A percentile compares a stretch with the other conserved stretches of the same genome.
phyloP scores from a whole-genome alignment of 2,113 vertebrate genomes.

The Heterotilapia buettikoferi region DNA sequence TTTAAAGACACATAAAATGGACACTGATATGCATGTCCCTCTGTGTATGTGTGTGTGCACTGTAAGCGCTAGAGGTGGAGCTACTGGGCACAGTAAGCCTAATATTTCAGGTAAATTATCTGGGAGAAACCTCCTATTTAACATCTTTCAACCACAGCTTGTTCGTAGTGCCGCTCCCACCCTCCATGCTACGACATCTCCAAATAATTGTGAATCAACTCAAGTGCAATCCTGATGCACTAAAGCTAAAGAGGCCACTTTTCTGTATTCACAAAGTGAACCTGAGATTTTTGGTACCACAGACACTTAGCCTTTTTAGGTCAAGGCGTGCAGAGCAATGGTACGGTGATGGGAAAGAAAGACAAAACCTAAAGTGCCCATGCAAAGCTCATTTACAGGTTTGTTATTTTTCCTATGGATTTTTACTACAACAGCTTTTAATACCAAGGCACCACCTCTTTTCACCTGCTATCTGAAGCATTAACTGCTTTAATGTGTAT shows the following conservation, averaged over 20 bases:
- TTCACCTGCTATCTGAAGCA: not conserved
- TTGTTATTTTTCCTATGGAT: not conserved
- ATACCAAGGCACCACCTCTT: not conserved
- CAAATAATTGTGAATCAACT: conserved; percentile 37
- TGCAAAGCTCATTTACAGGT: not conserved
- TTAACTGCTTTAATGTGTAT: not conserved
- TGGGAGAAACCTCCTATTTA: not conserved
- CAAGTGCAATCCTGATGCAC: conserved; percentile 1
- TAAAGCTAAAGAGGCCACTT: not conserved
- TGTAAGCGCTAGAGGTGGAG: not conserved
- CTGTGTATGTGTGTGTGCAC: not conserved
- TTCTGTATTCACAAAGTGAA: conserved; percentile 41
- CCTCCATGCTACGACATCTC: not conserved
- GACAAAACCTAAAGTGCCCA: not conserved
- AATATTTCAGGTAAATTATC: conserved; percentile 7
- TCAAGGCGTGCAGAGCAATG: not conserved
- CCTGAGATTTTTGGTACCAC: conserved; percentile 21
- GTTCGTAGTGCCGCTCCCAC: conserved; percentile 7
- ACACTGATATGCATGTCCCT: not conserved
- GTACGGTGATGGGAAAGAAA: not conserved
- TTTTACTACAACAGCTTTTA: not conserved
- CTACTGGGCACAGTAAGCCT: not conserved
- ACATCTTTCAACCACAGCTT: conserved; percentile 17
- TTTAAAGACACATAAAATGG: not conserved
- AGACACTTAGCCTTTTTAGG: conserved; percentile 34